phyloP scores from a whole-genome alignment of 2,113 vertebrate species.

The Ciconia maguari region DNA sequence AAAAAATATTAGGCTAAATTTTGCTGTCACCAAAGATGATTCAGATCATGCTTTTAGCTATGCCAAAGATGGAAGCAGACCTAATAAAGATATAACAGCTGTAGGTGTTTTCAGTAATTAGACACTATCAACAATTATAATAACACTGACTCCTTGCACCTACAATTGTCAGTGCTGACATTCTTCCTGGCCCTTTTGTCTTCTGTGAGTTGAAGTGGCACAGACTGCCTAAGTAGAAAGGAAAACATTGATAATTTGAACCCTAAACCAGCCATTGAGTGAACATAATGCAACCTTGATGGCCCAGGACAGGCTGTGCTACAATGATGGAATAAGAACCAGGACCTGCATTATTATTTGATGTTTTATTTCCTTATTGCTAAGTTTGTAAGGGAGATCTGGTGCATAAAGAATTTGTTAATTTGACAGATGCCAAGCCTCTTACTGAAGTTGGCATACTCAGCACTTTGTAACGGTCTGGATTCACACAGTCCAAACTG shows the following conservation, averaged over 20 bases:
- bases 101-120: not conserved
- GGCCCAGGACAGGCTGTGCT: not conserved
- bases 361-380: not conserved
- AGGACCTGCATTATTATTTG: not conserved
- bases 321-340: not conserved
- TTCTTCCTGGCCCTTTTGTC: not conserved
- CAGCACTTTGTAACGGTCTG: not conserved
- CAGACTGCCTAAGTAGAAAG: not conserved
- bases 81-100: not conserved
- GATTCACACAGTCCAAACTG: not conserved
- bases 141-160: not conserved
- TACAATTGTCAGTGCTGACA: not conserved
- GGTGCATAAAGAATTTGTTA: not conserved
- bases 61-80: not conserved
- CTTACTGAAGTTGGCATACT: not conserved
- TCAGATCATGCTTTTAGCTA: not conserved
- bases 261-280: not conserved
- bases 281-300: not conserved
- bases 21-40: not conserved
- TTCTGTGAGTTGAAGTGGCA: not conserved
- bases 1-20: not conserved
- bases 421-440: not conserved
- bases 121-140: not conserved
- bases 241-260: not conserved
- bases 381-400: not conserved